Evolutionary conservation across 2,888 invertebrate species (phyloP).

Genomic region (Pterostichus niger): DNA sequence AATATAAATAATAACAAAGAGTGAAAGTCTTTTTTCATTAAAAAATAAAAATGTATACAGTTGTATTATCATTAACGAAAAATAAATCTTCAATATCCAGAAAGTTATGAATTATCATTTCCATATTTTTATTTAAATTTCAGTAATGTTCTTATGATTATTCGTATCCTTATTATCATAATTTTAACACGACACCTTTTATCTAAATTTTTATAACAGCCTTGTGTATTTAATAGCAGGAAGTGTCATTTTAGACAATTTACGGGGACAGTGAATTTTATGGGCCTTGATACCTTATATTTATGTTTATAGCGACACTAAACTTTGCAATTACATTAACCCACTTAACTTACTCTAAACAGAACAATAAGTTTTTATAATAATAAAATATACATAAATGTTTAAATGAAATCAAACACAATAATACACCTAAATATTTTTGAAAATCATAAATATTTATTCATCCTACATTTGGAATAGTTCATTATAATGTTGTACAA

Average conservation of each 20-base stretch:
- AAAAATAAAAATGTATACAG: too few species aligned
- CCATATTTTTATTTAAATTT: constrained; percentile 5
- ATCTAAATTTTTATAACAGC: constrained; percentile 35
- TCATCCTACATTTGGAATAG: not conserved
- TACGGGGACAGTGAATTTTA: constrained; percentile 44
- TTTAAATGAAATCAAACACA: not conserved
- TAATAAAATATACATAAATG: constrained; percentile 10
- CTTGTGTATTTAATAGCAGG: constrained; percentile 43
- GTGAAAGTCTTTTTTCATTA: not conserved
- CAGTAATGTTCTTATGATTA: not conserved
- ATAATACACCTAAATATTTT: not conserved
- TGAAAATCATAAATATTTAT: constrained; percentile 3
- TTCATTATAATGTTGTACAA: not conserved
- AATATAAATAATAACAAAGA: constrained; percentile 4
- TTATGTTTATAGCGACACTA: constrained; percentile 35
- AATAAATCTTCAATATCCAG: not conserved
- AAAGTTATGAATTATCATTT: not conserved
- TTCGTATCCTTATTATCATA: constrained; percentile 40
- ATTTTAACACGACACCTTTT: constrained; percentile 29
- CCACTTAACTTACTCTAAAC: not conserved
- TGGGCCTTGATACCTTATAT: constrained; percentile 32
- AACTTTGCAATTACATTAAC: constrained; percentile 1
- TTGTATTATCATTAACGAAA: too few species aligned
- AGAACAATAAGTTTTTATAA: constrained; percentile 37
- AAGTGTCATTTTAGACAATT: constrained; percentile 47